Base-by-base conservation (phyloP, 2,113 vertebrate species). In the Phoxinus phoxinus region DNA sequence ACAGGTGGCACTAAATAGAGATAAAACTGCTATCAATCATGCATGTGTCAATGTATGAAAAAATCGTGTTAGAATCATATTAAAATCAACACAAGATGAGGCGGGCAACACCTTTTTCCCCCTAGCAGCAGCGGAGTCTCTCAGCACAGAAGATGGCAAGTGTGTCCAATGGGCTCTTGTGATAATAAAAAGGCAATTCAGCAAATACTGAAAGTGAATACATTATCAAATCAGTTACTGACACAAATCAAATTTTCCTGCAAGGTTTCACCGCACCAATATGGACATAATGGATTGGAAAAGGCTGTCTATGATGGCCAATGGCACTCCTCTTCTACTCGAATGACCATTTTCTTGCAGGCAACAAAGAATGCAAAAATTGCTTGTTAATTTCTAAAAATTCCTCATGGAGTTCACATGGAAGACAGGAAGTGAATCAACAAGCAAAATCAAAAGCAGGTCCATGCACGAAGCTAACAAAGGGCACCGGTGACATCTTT, bases 401-500 rank as follows among this genome's bases (percentile, higher is more conserved):
- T 6, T 12, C n/a, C 8, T 17, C 17, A n/a, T n/a, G n/a, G n/a
- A n/a, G 19, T 35, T 35, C 12, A 65, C 32, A 78, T 59, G 30
- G 21, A 27, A 56, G 4, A 8, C 8, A 7, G 11, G 19, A 30
- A 56, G 44, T 75, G 76, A 59, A 79, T 11, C 4, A 27, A 65
- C 19, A n/a, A 44, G n/a, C 10, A 81, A 46, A 37, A 61, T 65
- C 37, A 44, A 27, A 63, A 81, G 61, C 59, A 51, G n/a, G 35
- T 30, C 6, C n/a, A 67, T 30, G 37, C 35, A 81, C 23, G 59
- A 51, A 81, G 59, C 59, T 15, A 48, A 67, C 61, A 81, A 81
- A 83, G 67, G 23, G 67, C 81, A 25, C 27, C 21, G 23, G 81
- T 83, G 81, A 83, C 81, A 83, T 83, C 81, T 73, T 83, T 58